These are phyloP conservation scores for Xylota segnis DNA, from an alignment of 2,888 invertebrate genomes.

Conservation along the genomic window DNA sequence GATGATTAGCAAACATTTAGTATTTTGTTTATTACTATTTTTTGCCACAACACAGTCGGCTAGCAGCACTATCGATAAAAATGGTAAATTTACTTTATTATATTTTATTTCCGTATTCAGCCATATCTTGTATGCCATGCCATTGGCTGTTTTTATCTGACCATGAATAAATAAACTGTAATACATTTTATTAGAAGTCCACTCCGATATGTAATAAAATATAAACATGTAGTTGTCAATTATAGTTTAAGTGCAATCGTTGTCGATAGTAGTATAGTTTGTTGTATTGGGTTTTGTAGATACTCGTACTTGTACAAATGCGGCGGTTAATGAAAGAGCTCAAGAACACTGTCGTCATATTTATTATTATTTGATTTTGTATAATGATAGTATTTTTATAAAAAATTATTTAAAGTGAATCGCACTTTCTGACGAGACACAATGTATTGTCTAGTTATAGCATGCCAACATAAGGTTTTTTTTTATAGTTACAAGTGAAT, in stretches of 20 bases:
- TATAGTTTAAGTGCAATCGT: constrained; percentile 14
- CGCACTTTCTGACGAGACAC: not conserved
- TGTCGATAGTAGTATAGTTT: constrained; percentile 29
- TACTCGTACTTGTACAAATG: no score
- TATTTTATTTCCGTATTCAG: constrained; percentile 8
- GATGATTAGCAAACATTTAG: constrained; percentile 35
- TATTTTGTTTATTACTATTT: constrained; percentile 45
- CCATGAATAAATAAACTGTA: constrained; percentile 28
- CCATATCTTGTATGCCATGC: not conserved
- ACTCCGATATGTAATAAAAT: constrained; percentile 16
- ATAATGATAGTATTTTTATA: not conserved
- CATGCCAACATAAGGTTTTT: no score
- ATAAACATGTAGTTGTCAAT: constrained; percentile 8
- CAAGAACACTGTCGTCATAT: not conserved
- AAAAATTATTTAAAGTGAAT: not conserved
- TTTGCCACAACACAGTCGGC: constrained; percentile 43
- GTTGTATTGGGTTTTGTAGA: constrained; percentile 4
- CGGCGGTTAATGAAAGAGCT: not conserved
- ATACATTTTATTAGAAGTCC: constrained; percentile 13
- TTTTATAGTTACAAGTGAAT: no score
- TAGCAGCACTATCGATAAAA: constrained; percentile 29
- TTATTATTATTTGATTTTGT: not conserved
- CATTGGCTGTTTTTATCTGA: constrained; percentile 27
- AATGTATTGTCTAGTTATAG: no score
- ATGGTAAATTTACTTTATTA: constrained; percentile 65